phyloP scores from a whole-genome alignment of 2,797 vertebrate genomes.

The Amphiprion clarkii region DNA sequence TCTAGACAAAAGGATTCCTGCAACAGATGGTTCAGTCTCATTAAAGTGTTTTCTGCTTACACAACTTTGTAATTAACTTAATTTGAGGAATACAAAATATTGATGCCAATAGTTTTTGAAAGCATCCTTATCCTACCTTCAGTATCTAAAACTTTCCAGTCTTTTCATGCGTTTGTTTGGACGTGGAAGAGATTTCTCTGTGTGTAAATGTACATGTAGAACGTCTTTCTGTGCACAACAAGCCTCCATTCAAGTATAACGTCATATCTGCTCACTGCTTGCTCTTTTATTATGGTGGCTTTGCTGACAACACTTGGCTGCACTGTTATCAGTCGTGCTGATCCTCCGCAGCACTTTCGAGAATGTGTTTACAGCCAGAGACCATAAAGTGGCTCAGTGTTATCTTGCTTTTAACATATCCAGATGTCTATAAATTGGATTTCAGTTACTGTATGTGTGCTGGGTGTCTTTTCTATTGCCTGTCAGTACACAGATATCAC shows the following conservation, averaged over 20 bases:
- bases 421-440: slow-evolving; percentile 44
- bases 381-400: slow-evolving; percentile 44
- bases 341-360: slow-evolving; percentile 29
- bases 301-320: slow-evolving; percentile 26
- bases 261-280: slow-evolving; percentile 25
- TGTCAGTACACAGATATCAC: background rate
- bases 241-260: slow-evolving; percentile 1
- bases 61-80: no score
- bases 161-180: background rate
- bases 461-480: background rate
- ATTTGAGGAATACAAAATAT: no score
- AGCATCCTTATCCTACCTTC: background rate
- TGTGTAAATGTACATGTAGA: background rate
- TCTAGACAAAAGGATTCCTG: background rate
- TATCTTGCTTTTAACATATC: slow-evolving; percentile 51
- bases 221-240: background rate
- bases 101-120: no score
- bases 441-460: slow-evolving; percentile 17
- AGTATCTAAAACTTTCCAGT: background rate
- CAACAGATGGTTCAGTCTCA: no score
- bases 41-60: no score
- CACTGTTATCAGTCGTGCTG: slow-evolving; percentile 14
- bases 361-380: slow-evolving; percentile 31
- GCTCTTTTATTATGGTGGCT: slow-evolving; percentile 30
- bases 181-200: background rate